Conservation (phyloP, 2,888 invertebrate species). For the Mallateleia sp. region DNA sequence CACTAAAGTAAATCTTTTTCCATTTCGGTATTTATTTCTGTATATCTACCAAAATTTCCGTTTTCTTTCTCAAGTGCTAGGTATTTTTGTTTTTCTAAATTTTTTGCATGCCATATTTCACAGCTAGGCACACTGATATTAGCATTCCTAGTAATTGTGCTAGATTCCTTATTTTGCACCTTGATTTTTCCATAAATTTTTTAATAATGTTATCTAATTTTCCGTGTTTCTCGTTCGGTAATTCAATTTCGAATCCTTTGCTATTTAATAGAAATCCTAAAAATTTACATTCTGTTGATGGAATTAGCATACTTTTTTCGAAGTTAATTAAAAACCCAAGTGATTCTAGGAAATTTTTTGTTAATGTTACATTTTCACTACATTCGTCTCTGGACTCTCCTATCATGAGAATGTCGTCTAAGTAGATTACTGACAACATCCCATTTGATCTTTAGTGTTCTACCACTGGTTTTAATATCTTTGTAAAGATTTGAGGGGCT, state of each 20-base stretch:
- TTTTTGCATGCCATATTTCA: constrained; percentile 73
- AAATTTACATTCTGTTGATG: constrained; percentile 53
- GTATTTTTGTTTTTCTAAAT: constrained; percentile 72
- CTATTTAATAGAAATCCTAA: constrained; percentile 70
- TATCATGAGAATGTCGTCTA: too few relatives aligned
- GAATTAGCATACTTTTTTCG: constrained; percentile 37
- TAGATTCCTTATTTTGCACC: constrained; percentile 64
- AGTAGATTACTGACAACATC: too few relatives aligned
- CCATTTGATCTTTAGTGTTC: too few relatives aligned
- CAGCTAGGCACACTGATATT: constrained; percentile 90
- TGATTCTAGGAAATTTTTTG: too few relatives aligned
- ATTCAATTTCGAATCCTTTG: constrained; percentile 20
- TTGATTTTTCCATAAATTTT: constrained; percentile 37
- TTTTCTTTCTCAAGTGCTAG: constrained; percentile 64
- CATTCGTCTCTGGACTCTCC: too few relatives aligned
- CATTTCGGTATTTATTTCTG: constrained; percentile 43
- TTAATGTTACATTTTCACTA: too few relatives aligned
- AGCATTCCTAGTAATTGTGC: constrained; percentile 89
- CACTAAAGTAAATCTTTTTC: constrained; percentile 74
- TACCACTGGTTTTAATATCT: too few relatives aligned
- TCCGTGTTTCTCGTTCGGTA: constrained; percentile 62
- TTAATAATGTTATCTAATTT: constrained; percentile 34
- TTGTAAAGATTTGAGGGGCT: too few relatives aligned
- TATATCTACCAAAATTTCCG: constrained; percentile 62
- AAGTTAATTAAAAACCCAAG: too few relatives aligned